phyloP scores from a whole-genome alignment of 2,797 vertebrate genomes.

The Masticophis lateralis region DNA sequence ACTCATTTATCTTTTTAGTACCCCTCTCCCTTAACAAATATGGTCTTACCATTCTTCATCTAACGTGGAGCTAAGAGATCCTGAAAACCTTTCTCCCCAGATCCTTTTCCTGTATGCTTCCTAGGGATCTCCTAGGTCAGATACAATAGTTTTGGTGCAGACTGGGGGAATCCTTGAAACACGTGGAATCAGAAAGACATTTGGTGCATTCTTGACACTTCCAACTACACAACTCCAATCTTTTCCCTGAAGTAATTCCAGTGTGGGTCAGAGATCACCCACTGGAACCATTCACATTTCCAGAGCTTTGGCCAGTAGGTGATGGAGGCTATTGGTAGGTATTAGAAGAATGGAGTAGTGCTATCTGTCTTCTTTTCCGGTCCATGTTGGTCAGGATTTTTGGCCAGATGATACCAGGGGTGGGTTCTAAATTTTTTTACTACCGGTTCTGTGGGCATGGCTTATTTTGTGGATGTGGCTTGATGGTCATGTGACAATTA shows the following conservation, averaged over 20 bases:
- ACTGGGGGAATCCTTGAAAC: neutral
- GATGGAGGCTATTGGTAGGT: neutral
- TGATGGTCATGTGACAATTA: no score
- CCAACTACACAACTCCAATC: neutral
- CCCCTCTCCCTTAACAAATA: neutral
- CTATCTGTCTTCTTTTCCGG: neutral
- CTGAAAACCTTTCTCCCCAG: neutral
- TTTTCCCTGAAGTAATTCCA: neutral
- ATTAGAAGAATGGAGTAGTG: neutral
- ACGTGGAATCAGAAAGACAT: neutral
- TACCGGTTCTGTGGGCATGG: no score
- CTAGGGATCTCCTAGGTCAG: neutral
- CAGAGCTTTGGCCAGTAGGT: neutral
- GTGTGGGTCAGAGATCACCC: neutral
- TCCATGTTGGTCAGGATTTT: neutral
- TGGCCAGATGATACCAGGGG: neutral
- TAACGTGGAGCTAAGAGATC: neutral
- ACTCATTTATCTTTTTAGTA: neutral
- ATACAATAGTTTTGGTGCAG: neutral
- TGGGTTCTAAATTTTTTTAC: no score
- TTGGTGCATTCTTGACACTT: neutral
- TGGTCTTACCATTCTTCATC: neutral
- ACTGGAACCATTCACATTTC: neutral
- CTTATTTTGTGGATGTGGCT: no score
- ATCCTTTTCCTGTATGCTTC: neutral